These are phyloP conservation scores for Ochlodes sylvanus DNA, from an alignment of 2,888 invertebrate species.

Conservation along the genomic window DNA sequence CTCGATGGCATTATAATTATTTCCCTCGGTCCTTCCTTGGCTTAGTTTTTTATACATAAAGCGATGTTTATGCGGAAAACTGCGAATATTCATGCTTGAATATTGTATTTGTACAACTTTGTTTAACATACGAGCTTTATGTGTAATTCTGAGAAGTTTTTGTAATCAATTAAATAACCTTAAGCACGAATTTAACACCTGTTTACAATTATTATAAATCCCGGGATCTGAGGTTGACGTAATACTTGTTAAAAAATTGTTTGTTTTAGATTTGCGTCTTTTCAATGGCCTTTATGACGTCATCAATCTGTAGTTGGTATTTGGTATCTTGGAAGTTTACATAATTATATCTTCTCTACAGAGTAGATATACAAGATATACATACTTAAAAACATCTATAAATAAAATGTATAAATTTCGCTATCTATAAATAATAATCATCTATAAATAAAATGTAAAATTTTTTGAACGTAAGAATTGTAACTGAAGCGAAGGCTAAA, in stretches of 20 bases:
- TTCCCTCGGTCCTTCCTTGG: conserved; percentile 39
- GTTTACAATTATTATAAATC: neutral
- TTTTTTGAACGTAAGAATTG: no score
- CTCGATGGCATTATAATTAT: conserved; percentile 50
- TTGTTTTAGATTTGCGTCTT: neutral
- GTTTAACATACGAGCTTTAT: neutral
- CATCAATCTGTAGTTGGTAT: neutral
- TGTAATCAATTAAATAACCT: conserved; percentile 6
- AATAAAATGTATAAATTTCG: no score
- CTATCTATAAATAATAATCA: no score
- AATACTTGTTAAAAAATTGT: neutral
- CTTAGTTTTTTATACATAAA: conserved; percentile 17
- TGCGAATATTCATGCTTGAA: conserved; percentile 12
- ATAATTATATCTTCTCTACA: no score
- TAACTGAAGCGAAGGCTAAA: no score
- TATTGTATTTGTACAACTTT: conserved; percentile 12
- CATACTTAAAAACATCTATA: no score
- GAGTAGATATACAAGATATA: no score
- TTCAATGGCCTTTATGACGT: conserved; percentile 2
- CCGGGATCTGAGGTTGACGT: neutral
- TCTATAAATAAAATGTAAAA: no score
- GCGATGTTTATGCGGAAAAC: conserved; percentile 12
- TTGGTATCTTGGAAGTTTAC: no score
- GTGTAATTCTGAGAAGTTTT: conserved; percentile 13
- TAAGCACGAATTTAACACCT: conserved; percentile 1